phyloP scores from a whole-genome alignment of 2,113 vertebrate species.

The Pachypanchax playfairii region DNA sequence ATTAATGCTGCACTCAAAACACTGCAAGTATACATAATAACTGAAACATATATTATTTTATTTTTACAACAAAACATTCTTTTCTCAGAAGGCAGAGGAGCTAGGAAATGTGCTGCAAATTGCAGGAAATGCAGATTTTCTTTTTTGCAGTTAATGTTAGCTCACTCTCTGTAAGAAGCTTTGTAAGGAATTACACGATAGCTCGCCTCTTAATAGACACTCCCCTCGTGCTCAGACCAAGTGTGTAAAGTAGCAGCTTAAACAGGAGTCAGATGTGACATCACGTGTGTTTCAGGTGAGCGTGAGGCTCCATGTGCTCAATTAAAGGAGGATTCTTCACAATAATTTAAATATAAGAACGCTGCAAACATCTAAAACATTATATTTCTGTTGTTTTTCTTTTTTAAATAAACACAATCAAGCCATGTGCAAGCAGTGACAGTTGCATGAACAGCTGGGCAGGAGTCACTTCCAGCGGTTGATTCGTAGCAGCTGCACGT shows the following conservation, averaged over 20 bases:
- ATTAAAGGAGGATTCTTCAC: neutral
- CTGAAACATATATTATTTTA: neutral
- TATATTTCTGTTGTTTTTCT: neutral
- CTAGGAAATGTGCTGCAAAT: neutral
- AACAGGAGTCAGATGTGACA: conserved; percentile 53
- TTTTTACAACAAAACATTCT: neutral
- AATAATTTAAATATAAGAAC: conserved; percentile 1
- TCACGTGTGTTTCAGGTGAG: conserved; percentile 42
- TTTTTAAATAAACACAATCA: conserved; percentile 31
- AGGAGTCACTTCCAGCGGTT: conserved; percentile 80
- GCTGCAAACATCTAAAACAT: conserved; percentile 5
- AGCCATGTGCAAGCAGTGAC: neutral
- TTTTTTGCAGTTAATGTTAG: conserved; percentile 5
- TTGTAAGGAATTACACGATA: conserved; percentile 45
- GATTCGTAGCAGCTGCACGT: conserved; percentile 77
- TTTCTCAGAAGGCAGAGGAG: neutral
- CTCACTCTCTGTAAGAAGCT: conserved; percentile 50
- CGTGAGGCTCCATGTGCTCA: neutral
- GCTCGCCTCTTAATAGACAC: conserved; percentile 19
- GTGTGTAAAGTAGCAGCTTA: conserved; percentile 57
- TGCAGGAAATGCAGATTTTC: too few relatives aligned
- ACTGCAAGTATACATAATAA: neutral
- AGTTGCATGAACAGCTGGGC: neutral
- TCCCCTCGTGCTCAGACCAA: conserved; percentile 32
- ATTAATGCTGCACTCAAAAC: too few relatives aligned